phyloP scores from a whole-genome alignment of 2,888 invertebrate genomes.

The Bibio marci region DNA sequence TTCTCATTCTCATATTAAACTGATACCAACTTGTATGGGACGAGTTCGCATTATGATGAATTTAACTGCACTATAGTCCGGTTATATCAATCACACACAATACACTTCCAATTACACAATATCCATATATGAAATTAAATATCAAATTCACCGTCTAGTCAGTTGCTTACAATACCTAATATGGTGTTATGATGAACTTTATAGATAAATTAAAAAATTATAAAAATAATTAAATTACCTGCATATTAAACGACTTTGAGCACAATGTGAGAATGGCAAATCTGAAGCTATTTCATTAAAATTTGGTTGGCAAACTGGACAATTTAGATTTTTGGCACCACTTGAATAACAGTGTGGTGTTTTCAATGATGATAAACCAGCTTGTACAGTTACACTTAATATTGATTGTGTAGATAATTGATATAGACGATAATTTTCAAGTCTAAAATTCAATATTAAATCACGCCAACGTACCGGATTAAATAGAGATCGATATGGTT shows the following conservation, averaged over 20 bases:
- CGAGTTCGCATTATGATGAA: too few relatives aligned
- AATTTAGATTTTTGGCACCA: slow-evolving; percentile 60
- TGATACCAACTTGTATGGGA: too few relatives aligned
- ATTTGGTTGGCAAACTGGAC: slow-evolving; percentile 83
- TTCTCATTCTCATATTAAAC: too few relatives aligned
- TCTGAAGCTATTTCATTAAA: slow-evolving; percentile 70
- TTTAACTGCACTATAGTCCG: too few relatives aligned
- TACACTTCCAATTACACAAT: too few relatives aligned
- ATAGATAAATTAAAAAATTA: not conserved
- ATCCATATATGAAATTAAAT: too few relatives aligned
- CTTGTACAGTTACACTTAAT: slow-evolving; percentile 80
- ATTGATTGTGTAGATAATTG: slow-evolving; percentile 84
- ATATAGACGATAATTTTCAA: slow-evolving; percentile 86
- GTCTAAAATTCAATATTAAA: slow-evolving; percentile 77
- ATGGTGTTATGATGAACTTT: not conserved
- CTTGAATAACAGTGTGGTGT: slow-evolving; percentile 73
- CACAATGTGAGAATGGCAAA: slow-evolving; percentile 90
- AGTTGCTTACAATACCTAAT: not conserved
- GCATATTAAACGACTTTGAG: slow-evolving; percentile 89
- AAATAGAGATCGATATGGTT: slow-evolving; percentile 52
- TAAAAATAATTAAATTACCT: slow-evolving; percentile 22
- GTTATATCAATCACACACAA: too few relatives aligned
- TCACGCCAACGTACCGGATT: slow-evolving; percentile 58
- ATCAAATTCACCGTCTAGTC: too few relatives aligned
- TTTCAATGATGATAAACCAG: slow-evolving; percentile 88